A percentile compares a stretch with the other conserved stretches of the same genome.
phyloP scores from a whole-genome alignment of 1,140 invertebrate genomes.

The Drosophila tsacasi region DNA sequence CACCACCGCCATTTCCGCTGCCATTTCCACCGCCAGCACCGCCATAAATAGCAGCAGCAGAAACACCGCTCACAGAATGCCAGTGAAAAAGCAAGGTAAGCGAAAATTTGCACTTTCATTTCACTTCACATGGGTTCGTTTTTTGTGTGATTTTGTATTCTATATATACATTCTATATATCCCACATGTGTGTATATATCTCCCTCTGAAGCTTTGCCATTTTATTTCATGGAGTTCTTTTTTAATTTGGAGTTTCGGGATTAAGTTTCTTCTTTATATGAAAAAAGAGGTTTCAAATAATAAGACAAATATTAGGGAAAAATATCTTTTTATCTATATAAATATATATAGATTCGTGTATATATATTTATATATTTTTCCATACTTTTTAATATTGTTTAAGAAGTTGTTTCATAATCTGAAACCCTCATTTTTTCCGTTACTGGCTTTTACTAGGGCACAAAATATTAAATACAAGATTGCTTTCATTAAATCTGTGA shows the following conservation, averaged over 20 bases:
- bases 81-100: constrained; percentile 80
- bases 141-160: not conserved
- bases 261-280: too few species aligned
- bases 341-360: not conserved
- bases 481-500: not conserved
- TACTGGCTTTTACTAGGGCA: too few species aligned
- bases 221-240: not conserved
- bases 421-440: too few species aligned
- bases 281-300: too few species aligned
- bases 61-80: constrained; percentile 65
- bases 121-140: not conserved
- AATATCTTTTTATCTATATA: too few species aligned
- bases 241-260: not conserved
- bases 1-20: constrained; percentile 33
- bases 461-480: too few species aligned
- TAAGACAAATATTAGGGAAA: too few species aligned
- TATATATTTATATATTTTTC: too few species aligned
- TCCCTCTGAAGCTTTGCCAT: not conserved
- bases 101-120: constrained; percentile 17
- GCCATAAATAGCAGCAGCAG: constrained; percentile 36
- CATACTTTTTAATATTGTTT: not conserved
- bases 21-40: constrained; percentile 37
- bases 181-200: not conserved
- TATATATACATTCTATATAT: constrained; percentile 5
- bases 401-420: not conserved